Evolutionary conservation across 2,113 vertebrate genomes (phyloP).

Genomic region (Platysteira castanea): DNA sequence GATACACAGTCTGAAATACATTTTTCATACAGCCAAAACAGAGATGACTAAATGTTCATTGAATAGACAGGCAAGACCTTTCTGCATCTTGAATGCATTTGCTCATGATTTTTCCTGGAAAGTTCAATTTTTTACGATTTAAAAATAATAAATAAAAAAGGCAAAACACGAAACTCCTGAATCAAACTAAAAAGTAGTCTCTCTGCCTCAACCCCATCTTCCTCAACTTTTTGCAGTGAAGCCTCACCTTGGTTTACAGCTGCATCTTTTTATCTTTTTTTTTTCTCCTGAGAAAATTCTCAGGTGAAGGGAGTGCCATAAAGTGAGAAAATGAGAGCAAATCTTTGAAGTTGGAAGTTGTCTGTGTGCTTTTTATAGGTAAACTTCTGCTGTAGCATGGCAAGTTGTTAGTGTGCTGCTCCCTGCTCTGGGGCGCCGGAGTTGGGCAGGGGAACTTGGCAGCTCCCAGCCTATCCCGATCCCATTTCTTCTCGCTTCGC

Average conservation of each 20-base stretch:
- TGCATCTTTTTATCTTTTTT: background rate
- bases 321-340: background rate
- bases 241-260: background rate
- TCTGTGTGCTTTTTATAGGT: background rate
- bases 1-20: background rate
- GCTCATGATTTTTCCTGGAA: background rate
- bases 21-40: constrained; percentile 2
- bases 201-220: background rate
- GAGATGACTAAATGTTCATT: background rate
- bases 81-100: background rate
- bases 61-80: background rate
- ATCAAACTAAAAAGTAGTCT: background rate
- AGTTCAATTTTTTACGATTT: background rate
- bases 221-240: background rate
- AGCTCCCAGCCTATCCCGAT: background rate
- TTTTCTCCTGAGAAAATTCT: background rate
- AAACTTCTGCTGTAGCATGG: background rate
- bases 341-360: background rate
- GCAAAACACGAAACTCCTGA: background rate
- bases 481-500: background rate
- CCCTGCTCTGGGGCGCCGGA: background rate
- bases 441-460: background rate
- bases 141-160: background rate
- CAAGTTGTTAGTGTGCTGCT: background rate
- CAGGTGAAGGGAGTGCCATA: background rate